phyloP scores from a whole-genome alignment of 1,140 invertebrate genomes.

The Tetragonula clypearis region DNA sequence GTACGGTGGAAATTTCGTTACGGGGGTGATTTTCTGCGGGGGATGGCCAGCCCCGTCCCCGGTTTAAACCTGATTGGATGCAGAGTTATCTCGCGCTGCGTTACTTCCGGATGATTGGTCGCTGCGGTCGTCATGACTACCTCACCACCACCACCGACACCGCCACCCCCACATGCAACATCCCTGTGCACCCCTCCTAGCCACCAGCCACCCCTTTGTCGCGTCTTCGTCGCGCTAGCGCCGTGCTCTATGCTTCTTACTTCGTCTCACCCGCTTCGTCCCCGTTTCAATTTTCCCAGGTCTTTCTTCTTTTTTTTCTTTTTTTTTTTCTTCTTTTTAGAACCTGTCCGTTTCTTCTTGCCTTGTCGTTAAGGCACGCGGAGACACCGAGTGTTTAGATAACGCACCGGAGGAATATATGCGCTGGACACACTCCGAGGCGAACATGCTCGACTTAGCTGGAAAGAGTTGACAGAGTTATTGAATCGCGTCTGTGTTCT shows the following conservation, averaged over 20 bases:
- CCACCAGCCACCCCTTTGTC: constrained; percentile 49
- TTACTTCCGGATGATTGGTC: constrained; percentile 83
- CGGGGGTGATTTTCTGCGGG: constrained; percentile 71
- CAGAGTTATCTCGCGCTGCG: constrained; percentile 82
- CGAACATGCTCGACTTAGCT: background rate
- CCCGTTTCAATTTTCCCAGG: constrained; percentile 42
- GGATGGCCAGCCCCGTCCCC: constrained; percentile 73
- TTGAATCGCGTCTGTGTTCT: background rate
- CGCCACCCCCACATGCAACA: constrained; percentile 74
- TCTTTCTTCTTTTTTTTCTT: background rate
- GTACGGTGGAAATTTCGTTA: constrained; percentile 69
- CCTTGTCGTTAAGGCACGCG: background rate
- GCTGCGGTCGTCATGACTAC: constrained; percentile 82
- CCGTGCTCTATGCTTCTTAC: constrained; percentile 23
- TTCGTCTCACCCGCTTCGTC: constrained; percentile 15
- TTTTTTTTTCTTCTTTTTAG: constrained; percentile 6
- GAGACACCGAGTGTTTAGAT: constrained; percentile 46
- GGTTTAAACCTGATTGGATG: constrained; percentile 82
- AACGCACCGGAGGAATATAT: constrained; percentile 32
- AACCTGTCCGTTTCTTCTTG: constrained; percentile 35
- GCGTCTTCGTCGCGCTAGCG: constrained; percentile 29
- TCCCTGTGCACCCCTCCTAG: constrained; percentile 31
- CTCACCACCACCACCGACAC: constrained; percentile 73
- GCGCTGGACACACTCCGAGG: constrained; percentile 9
- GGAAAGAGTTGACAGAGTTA: background rate